phyloP scores from a whole-genome alignment of 1,140 invertebrate species.

The Plectrocnemia conspersa region DNA sequence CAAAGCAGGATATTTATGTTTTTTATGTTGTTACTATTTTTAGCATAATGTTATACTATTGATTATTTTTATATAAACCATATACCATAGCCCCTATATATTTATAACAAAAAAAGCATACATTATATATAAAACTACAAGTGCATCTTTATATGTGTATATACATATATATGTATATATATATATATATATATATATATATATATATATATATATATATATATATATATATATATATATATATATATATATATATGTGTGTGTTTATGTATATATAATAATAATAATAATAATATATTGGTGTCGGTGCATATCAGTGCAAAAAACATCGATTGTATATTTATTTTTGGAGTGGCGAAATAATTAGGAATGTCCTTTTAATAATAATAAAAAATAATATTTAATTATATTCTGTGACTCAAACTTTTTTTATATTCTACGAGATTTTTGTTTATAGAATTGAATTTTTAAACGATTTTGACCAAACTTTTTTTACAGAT shows the following conservation, averaged over 20 bases:
- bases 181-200: slow-evolving; percentile 16
- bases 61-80: not conserved
- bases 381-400: too few species aligned
- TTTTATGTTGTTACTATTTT: too few species aligned
- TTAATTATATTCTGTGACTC: too few species aligned
- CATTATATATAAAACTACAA: not conserved
- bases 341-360: too few species aligned
- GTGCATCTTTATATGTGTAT: not conserved
- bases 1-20: too few species aligned
- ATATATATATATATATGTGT: not conserved
- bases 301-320: slow-evolving; percentile 36
- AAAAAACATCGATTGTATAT: slow-evolving; percentile 30
- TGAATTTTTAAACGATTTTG: too few species aligned
- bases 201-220: slow-evolving; percentile 17
- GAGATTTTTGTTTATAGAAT: too few species aligned
- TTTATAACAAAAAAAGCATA: not conserved
- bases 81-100: not conserved
- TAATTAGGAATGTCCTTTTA: too few species aligned
- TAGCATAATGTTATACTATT: too few species aligned
- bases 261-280: not conserved
- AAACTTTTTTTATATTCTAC: too few species aligned
- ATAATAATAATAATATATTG: slow-evolving; percentile 28
- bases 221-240: slow-evolving; percentile 23
- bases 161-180: slow-evolving; percentile 12
- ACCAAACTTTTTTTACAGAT: too few species aligned